Evolutionary conservation across 2,113 vertebrate species (phyloP).

Genomic region (Archilochus colubris): DNA sequence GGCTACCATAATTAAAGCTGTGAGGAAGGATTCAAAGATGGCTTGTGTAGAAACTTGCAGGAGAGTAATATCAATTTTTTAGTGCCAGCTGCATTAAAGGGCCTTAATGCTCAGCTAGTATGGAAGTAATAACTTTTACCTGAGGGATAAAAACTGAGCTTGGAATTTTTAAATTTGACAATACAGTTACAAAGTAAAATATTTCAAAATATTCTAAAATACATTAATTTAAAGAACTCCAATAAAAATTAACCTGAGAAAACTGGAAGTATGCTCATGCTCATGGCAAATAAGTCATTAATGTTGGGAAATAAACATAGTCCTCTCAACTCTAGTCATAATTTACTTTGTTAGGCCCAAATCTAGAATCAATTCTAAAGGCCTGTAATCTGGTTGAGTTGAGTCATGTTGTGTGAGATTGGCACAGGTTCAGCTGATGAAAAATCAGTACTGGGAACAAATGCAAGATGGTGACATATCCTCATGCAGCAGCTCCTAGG

Average conservation of each 20-base stretch:
- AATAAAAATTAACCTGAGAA: not conserved
- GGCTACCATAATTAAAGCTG: slow-evolving; percentile 9
- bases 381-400: not conserved
- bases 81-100: not conserved
- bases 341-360: not conserved
- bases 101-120: not conserved
- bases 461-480: not conserved
- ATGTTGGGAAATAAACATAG: slow-evolving; percentile 1
- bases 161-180: not conserved
- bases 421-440: not conserved
- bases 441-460: not conserved
- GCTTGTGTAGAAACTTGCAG: not conserved
- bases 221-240: not conserved
- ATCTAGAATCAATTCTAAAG: not conserved
- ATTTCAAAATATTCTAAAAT: not conserved
- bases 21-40: slow-evolving; percentile 1
- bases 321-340: not conserved
- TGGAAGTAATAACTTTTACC: not conserved
- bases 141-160: not conserved
- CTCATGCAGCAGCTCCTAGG: not conserved
- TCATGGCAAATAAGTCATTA: not conserved
- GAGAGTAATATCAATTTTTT: not conserved
- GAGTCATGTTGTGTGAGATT: not conserved
- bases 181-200: not conserved
- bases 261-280: not conserved